phyloP scores from a whole-genome alignment of 2,797 vertebrate genomes.

The Phrynocephalus guinanensis region DNA sequence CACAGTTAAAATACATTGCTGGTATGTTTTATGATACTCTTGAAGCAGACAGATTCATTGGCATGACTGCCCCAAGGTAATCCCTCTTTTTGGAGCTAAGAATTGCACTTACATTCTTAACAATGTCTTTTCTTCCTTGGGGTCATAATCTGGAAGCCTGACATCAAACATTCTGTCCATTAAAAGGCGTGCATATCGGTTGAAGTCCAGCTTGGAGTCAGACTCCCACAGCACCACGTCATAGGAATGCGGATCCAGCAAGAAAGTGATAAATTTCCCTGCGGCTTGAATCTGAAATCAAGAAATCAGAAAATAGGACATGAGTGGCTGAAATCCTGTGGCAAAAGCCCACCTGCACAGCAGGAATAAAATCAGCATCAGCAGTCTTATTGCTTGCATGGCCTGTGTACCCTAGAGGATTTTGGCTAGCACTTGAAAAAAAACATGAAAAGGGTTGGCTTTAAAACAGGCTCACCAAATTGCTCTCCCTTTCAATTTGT shows the following conservation, averaged over 20 bases:
- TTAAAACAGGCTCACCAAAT: not conserved
- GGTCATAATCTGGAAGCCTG: conserved; percentile 80
- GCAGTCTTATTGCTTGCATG: no score
- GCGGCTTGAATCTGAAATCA: conserved; percentile 83
- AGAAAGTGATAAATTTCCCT: conserved; percentile 85
- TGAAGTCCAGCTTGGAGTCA: conserved; percentile 80
- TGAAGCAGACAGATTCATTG: not conserved
- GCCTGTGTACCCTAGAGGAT: no score
- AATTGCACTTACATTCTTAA: conserved; percentile 81
- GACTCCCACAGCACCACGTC: conserved; percentile 81
- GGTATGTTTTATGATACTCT: not conserved
- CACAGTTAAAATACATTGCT: not conserved
- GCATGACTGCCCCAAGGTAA: not conserved
- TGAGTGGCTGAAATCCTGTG: no score
- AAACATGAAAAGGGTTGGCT: not conserved
- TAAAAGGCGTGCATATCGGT: conserved; percentile 82
- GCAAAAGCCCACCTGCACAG: no score
- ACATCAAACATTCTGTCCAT: conserved; percentile 91
- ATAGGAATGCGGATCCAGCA: conserved; percentile 88
- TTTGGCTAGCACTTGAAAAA: not conserved
- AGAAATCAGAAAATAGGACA: not conserved
- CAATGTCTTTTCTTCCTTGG: conserved; percentile 75
- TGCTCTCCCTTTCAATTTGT: not conserved
- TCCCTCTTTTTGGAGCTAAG: not conserved
- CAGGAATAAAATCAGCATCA: no score